Percentiles rank a stretch among this genome's conserved stretches.
Evolutionary conservation across 2,113 vertebrate genomes (phyloP).

Genomic region (Chlamydotis undulata): DNA sequence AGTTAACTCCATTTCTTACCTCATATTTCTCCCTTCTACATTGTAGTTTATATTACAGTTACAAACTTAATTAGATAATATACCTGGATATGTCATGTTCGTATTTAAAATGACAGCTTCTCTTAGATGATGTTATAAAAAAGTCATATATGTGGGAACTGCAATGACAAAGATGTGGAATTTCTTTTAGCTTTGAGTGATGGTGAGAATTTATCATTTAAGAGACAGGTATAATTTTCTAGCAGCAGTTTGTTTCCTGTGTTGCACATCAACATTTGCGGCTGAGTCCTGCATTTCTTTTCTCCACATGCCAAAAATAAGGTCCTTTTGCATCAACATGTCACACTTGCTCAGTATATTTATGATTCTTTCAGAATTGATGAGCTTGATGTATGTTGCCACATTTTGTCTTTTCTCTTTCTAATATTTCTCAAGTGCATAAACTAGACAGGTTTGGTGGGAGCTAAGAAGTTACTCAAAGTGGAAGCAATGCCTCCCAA

Average conservation of each 20-base stretch:
- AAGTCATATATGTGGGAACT: neutral
- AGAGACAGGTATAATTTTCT: slow-evolving; percentile 30
- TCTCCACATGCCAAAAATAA: slow-evolving; percentile 10
- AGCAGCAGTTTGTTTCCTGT: slow-evolving; percentile 9
- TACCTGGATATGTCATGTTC: neutral
- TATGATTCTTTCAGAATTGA: slow-evolving; percentile 31
- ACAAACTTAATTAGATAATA: slow-evolving; percentile 23
- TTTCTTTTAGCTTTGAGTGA: slow-evolving; percentile 41
- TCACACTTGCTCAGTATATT: slow-evolving; percentile 2
- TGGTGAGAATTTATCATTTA: slow-evolving; percentile 48
- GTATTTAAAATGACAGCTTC: slow-evolving; percentile 37
- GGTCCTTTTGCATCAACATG: slow-evolving; percentile 15
- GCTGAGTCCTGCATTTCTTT: slow-evolving; percentile 21
- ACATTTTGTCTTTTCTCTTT: slow-evolving; percentile 17
- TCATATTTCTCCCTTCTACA: neutral
- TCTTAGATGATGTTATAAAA: slow-evolving; percentile 29
- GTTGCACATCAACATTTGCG: neutral
- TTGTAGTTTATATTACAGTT: neutral
- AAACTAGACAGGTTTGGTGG: neutral
- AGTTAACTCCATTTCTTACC: neutral
- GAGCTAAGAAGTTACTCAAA: neutral
- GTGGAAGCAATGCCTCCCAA: neutral
- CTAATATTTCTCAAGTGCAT: slow-evolving; percentile 4
- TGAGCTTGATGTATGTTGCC: neutral
- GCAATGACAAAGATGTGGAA: neutral